A percentile compares a stretch with the other conserved stretches of the same genome.
Conservation (phyloP, 2,797 vertebrate species). For the Pseudotriccus pelzelni region DNA sequence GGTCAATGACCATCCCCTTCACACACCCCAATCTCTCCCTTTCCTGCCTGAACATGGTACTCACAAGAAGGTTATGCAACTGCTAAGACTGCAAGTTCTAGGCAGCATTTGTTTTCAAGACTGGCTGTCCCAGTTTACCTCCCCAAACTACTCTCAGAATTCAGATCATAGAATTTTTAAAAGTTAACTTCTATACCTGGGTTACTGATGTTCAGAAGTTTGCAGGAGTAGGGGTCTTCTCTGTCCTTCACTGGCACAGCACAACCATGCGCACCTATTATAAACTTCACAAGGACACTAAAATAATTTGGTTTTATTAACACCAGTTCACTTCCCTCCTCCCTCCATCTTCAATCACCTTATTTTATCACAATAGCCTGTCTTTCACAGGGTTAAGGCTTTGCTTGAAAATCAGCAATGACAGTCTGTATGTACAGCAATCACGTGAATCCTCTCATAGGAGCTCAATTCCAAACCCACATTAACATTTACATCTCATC, state of each 20-base stretch:
- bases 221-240: conserved; percentile 94
- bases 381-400: not conserved
- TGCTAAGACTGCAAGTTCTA: not conserved
- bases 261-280: conserved; percentile 89
- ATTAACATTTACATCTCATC: not conserved
- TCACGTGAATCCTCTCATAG: accelerated
- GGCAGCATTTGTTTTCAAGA: not conserved
- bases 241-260: conserved; percentile 90
- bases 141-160: not conserved
- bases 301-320: conserved; percentile 68
- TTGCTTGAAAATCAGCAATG: not conserved
- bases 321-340: conserved; percentile 43
- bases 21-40: not conserved
- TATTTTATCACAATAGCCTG: not conserved
- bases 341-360: not conserved
- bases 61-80: not conserved
- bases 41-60: not conserved
- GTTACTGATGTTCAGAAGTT: conserved; percentile 88
- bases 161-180: not conserved
- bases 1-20: not conserved
- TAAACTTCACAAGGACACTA: conserved; percentile 96
- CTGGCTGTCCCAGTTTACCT: not conserved
- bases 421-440: not conserved
- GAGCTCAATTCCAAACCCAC: not conserved
- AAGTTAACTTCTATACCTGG: conserved; percentile 78